Conservation (phyloP, 2,888 invertebrate species). For the Morinoia aosen region DNA sequence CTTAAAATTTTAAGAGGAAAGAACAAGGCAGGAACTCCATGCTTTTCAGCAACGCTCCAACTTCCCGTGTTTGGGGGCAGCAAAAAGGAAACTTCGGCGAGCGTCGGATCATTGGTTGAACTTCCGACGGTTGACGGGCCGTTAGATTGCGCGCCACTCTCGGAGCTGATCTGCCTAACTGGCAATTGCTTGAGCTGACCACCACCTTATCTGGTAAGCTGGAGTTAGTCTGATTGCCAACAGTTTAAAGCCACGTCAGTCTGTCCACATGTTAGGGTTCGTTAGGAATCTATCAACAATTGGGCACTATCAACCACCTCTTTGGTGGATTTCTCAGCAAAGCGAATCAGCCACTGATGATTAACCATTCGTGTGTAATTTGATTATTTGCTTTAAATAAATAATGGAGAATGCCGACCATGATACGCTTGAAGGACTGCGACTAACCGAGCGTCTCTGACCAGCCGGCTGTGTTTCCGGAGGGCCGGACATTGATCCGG, state of each 20-base stretch:
- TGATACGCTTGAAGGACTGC: background rate
- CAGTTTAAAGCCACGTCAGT: background rate
- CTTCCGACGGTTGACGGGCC: background rate
- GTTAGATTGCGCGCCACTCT: background rate
- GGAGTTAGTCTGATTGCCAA: background rate
- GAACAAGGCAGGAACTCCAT: background rate
- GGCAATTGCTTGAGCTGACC: background rate
- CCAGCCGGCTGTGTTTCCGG: background rate
- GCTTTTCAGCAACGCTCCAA: background rate
- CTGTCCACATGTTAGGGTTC: background rate
- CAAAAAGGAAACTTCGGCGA: background rate
- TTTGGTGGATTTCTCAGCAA: background rate
- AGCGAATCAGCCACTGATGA: background rate
- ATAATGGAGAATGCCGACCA: background rate
- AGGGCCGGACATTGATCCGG: background rate
- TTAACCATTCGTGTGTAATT: background rate
- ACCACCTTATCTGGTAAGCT: background rate
- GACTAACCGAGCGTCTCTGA: background rate
- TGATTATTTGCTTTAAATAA: background rate
- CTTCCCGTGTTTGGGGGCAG: background rate
- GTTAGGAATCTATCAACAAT: background rate
- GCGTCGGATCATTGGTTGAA: constrained; percentile 5
- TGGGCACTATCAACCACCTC: background rate
- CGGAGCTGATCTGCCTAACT: background rate
- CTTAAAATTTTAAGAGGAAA: background rate